Evolutionary conservation across 2,888 invertebrate genomes (phyloP).

Genomic region (Tetropium fuscum): DNA sequence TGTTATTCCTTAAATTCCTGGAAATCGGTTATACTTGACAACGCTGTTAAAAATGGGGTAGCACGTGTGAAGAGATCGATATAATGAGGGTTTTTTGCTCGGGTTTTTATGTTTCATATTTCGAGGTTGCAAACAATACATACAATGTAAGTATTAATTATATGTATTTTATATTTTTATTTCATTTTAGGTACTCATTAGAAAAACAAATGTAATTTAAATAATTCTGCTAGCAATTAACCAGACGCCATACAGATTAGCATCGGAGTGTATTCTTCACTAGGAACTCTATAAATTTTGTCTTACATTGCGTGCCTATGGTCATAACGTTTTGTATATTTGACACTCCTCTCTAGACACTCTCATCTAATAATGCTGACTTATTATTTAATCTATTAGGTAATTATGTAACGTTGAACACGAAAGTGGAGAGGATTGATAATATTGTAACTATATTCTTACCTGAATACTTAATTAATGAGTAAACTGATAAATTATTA

Average conservation of each 20-base stretch:
- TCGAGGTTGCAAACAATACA: background rate
- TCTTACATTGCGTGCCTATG: conserved; percentile 28
- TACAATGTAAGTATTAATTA: background rate
- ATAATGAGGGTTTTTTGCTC: no score
- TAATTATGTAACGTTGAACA: conserved; percentile 15
- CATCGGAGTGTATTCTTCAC: background rate
- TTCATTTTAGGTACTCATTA: background rate
- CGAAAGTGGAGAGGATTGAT: conserved; percentile 15
- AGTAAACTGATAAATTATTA: no score
- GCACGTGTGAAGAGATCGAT: no score
- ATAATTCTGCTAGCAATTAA: background rate
- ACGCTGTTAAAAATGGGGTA: no score
- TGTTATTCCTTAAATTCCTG: no score
- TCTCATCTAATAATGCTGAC: conserved; percentile 18
- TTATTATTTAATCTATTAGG: conserved; percentile 31
- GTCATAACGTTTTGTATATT: conserved; percentile 25
- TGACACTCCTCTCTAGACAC: conserved; percentile 25
- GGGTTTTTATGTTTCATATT: background rate
- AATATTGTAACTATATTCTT: conserved; percentile 9
- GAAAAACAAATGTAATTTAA: conserved; percentile 1
- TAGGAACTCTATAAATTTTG: conserved; percentile 1
- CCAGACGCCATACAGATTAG: conserved; percentile 3
- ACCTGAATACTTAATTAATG: conserved; percentile 7
- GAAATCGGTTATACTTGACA: no score
- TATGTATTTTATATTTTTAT: background rate